These are phyloP conservation scores for Drosophila austrosaltans DNA, from an alignment of 2,888 invertebrate species.

Conservation along the genomic window DNA sequence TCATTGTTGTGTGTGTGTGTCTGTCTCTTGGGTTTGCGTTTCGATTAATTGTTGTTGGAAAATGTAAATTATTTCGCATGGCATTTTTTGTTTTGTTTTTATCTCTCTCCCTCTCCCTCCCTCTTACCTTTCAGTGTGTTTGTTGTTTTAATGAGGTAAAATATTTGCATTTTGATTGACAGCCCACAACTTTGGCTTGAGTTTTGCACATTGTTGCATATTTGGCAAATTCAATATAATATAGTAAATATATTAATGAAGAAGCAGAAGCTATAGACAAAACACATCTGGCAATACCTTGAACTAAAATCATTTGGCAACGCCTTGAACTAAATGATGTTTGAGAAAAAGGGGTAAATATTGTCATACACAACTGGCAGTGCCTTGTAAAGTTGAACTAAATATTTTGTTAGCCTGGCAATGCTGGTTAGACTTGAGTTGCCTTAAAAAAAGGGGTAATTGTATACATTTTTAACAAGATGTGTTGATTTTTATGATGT, in stretches of 20 bases:
- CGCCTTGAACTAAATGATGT: slow-evolving; percentile 15
- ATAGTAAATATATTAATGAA: slow-evolving; percentile 49
- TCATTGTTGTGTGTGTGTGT: slow-evolving; percentile 15
- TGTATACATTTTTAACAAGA: slow-evolving; percentile 17
- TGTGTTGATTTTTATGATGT: slow-evolving; percentile 21
- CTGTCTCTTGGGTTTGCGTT: slow-evolving; percentile 27
- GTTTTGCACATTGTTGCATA: slow-evolving; percentile 62
- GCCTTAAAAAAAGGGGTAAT: slow-evolving; percentile 25
- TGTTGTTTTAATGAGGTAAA: slow-evolving; percentile 68
- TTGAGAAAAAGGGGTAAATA: slow-evolving; percentile 10
- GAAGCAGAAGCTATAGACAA: slow-evolving; percentile 1
- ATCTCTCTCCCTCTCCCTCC: slow-evolving; percentile 15
- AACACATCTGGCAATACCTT: slow-evolving; percentile 20
- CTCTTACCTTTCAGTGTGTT: slow-evolving; percentile 15
- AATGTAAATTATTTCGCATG: slow-evolving; percentile 66
- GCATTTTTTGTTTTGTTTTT: slow-evolving; percentile 46
- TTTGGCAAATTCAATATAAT: slow-evolving; percentile 59
- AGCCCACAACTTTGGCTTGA: slow-evolving; percentile 53
- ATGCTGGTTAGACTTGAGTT: slow-evolving; percentile 33
- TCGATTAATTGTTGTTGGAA: slow-evolving; percentile 38
- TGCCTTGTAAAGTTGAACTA: neutral
- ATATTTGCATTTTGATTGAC: slow-evolving; percentile 77
- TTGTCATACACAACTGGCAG: neutral
- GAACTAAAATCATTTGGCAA: slow-evolving; percentile 7
- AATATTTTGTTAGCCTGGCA: slow-evolving; percentile 20